Percentiles rank a stretch among this genome's conserved stretches.
Evolutionary conservation across 2,797 vertebrate species (phyloP).

Genomic region (Sitta carolinensis): DNA sequence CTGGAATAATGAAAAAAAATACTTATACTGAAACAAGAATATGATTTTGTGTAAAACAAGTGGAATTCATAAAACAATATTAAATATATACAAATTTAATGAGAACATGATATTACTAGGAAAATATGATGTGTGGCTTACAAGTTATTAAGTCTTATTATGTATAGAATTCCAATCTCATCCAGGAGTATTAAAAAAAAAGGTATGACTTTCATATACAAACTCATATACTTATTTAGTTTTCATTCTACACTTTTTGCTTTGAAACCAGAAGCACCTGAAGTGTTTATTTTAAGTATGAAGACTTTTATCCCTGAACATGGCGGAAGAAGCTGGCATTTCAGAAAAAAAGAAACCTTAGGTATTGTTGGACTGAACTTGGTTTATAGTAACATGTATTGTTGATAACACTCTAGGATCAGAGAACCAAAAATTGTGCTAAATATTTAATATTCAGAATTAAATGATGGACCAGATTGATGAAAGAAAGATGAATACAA

Average conservation of each 20-base stretch:
- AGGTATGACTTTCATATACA: background rate
- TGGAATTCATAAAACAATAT: background rate
- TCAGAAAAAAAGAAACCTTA: background rate
- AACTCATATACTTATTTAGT: background rate
- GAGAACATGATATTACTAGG: background rate
- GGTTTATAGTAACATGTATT: background rate
- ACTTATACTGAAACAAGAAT: background rate
- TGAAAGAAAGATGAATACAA: background rate
- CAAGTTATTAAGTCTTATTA: background rate
- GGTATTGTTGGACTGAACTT: background rate
- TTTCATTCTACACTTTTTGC: background rate
- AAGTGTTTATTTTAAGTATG: background rate
- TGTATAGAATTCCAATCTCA: background rate
- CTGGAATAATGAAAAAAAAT: background rate
- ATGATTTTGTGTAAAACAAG: background rate
- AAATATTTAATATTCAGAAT: background rate
- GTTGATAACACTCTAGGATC: background rate
- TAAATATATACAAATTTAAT: background rate
- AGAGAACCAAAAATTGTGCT: background rate
- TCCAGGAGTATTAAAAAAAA: background rate
- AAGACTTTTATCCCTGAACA: background rate
- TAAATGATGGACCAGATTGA: background rate
- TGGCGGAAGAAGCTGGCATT: background rate
- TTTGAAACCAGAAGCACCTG: background rate
- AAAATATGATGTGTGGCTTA: background rate